Base-by-base conservation (phyloP, 1,140 invertebrate genomes). In the Pogonomyrmex barbatus region DNA sequence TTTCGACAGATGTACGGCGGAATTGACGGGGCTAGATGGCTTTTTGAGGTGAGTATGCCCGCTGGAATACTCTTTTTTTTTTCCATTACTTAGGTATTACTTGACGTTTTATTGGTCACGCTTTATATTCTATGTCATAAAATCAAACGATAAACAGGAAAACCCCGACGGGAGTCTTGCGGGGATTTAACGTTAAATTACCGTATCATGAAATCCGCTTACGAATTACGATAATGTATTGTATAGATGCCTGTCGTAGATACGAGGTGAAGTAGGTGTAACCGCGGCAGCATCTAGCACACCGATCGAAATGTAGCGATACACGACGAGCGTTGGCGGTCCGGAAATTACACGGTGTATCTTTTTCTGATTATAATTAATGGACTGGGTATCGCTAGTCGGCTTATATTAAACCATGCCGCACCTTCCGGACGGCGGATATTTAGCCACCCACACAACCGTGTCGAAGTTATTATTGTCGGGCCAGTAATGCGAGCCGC, bases 341-440 rank as follows among this genome's bases (percentile, higher is more conserved):
- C 86, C 85, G 88, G 88, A 89, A 89, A 89, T 89, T 89, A 76
- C 78, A 65, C n/a, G 78, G 36, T 87, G 78, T 88, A 87, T 63
- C 84, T 86, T 87, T 89, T 89, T 89, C 76, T 87, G 78, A 84
- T 89, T 88, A 75, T 89, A 89, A 89, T 89, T 89, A 89, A 89
- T 89, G 88, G 71, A 89, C 88, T 79, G 54, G 83, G 75, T 89
- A 77, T 85, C 60, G 88, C 77, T 68, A 47, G 33, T 56, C 77
- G 71, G 52, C 71, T 77, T 62, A 75, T 60, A 76, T 68, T 50
- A 87, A 89, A 52, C 88, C 63, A 42, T 54, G 52, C 65, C 87
- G 86, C 62, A n/a, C 71, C 88, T 89, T 89, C 60, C 84, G 87
- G 70, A 56, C 71, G 63, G 83, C 78, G 84, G 88, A 73, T 81